Evolutionary conservation across 1,140 invertebrate genomes (phyloP), one percentile per base, ranked within the genome.

Genomic region (Chironomus tepperi): DNA sequence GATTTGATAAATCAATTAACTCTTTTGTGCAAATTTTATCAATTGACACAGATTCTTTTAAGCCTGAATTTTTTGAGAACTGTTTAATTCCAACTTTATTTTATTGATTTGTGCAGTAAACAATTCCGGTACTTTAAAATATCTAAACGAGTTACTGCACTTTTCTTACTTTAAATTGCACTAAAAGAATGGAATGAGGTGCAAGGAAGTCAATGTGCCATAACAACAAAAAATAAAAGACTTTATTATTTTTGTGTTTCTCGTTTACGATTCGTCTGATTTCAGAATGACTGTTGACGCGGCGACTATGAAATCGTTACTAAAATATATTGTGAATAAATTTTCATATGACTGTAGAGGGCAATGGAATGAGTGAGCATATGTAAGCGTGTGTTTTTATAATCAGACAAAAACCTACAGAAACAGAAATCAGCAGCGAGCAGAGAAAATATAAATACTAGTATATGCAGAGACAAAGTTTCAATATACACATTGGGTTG

Each of bases 361-460:
- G 47, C 47, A 57, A 57, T n/a, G 47, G 47, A 57, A 57, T 57
- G 47, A 57, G 47, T 57, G 47, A 57, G 47, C 47, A 57, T 57
- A 57, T 15, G 12, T 57, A 57, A 57, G 12, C 47, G 47, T 57
- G 9, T 57, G 47, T 57, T 12, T n/a, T 57, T 57, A 57, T 57
- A 57, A 57, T 57, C 47, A 57, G 47, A n/a, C 24, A 34, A 57
- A 57, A 57, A 57, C 47, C 12, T 12, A n/a, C 47, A n/a, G n/a
- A 57, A 57, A 57, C 8, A 57, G n/a, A 57, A n/a, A 57, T 57
- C 47, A 57, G n/a, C 24, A 34, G 24, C 24, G 24, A 34, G 24
- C 24, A 34, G 24, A 34, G 24, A 34, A 34, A 34, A 34, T n/a
- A n/a, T 34, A 34, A 34, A 34, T 34, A 5, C 24, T 1, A 34